Evolutionary conservation across 2,797 vertebrate genomes (phyloP).

Genomic region (Spinus pinus): DNA sequence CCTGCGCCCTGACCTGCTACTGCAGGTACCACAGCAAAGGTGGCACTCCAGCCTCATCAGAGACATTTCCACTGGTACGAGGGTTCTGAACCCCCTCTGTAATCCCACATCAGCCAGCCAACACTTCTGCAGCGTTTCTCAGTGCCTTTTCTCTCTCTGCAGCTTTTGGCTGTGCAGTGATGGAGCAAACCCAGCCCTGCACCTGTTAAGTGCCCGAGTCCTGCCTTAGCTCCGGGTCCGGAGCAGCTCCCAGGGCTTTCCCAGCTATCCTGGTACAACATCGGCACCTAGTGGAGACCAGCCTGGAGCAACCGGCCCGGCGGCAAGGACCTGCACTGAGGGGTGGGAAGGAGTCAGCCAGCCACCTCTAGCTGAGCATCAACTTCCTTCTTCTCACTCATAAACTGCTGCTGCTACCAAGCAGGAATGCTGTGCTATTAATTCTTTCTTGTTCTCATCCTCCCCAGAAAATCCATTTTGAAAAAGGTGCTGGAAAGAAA

Average conservation of each 20-base stretch:
- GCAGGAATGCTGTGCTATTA: background rate
- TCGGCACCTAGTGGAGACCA: slow-evolving; percentile 42
- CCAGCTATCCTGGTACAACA: background rate
- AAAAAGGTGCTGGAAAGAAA: background rate
- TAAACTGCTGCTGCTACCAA: background rate
- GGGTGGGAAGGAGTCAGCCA: fast-evolving
- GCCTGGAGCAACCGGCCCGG: background rate
- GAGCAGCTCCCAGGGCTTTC: background rate
- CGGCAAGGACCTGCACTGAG: fast-evolving
- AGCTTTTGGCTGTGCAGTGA: background rate
- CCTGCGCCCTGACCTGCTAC: background rate
- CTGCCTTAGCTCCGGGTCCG: background rate
- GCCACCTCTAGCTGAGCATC: background rate
- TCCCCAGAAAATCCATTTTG: background rate
- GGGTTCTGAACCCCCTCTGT: background rate
- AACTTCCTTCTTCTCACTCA: background rate
- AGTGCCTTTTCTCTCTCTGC: background rate
- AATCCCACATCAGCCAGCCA: background rate
- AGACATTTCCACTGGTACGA: fast-evolving
- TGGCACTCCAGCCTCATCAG: background rate
- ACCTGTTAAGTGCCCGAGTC: fast-evolving
- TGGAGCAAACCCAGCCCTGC: background rate
- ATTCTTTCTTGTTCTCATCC: background rate
- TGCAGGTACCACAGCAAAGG: background rate
- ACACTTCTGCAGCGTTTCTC: background rate